Evolutionary conservation across 1,140 invertebrate genomes (phyloP), one percentile per base, ranked within the genome.

Genomic region (Drosophila nannoptera): DNA sequence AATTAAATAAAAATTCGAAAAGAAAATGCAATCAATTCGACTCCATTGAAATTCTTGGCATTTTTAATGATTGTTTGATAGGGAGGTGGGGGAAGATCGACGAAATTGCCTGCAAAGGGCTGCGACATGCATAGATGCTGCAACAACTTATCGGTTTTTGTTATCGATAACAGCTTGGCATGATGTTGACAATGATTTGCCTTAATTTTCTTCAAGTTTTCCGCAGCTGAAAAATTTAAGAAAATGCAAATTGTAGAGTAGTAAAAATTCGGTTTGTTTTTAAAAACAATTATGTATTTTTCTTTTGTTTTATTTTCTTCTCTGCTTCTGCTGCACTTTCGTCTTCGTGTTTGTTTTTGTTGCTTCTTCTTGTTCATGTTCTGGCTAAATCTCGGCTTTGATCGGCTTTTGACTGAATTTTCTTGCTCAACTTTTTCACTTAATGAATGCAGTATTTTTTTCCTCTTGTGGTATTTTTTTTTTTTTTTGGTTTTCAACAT

Each of bases 241-340:
- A 63, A 36, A 64, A n/a, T 22, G 22, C 22, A 22, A 22, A 22
- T 22, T 22, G 22, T 22, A 22, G 22, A 22, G 22, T 22, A 22
- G 3, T 22, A 1, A 22, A 67, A 45, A 67, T 14, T 38, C 9
- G 50, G 16, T 9, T 63, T 50, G 54, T 66, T 66, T 59, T 67
- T 64, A 65, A 73, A 70, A 70, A 70, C 55, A 60, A 65, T 40
- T 58, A 70, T 73, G 56, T 70, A 64, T 73, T 70, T 59, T 48
- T 38, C 54, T 50, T 50, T 62, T 59, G 33, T 56, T 58, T 69
- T 63, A 43, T 31, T 54, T 58, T 48, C 53, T 62, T n/a, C 56
- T 68, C 12, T 59, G 52, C 31, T 42, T 54, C 16, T 32, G 4
- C 36, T 52, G 2, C 45, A 4, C 58, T 53, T 60, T 50, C 31